Evolutionary conservation across 2,888 invertebrate species (phyloP), one percentile per base, ranked within the genome.

Genomic region (Campaea margaritaria): DNA sequence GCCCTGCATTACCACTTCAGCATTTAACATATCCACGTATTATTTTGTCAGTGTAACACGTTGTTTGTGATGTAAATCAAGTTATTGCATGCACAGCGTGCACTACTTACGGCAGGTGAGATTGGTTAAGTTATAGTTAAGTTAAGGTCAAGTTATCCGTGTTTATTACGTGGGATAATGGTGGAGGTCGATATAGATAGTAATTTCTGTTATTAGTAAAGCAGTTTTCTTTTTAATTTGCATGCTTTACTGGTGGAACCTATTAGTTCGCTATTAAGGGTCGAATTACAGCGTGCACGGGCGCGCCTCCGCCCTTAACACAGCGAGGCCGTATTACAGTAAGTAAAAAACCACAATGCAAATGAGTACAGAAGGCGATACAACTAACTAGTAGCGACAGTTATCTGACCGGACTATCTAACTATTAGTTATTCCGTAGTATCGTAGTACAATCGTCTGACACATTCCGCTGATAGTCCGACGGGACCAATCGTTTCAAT

Each of bases 391-490:
- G 42, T 10, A 59, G 53, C 54, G 49, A 52, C 47, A 27, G 41
- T 34, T 45, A 60, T 54, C 38, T 52, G 48, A 38, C 47, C 51
- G 39, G 28, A 47, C 15, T 62, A 67, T 31, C 31, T 31, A 7
- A 31, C 31, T 9, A 31, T 31, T 9, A 31, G 31, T 9, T 31
- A 31, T 7, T 3, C 31, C 1, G 9, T 31, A 31, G 1, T 31
- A 31, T 56, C 64, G 42, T 38, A 50, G 44, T 55, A 61, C 62
- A 65, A 64, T 43, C 58, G 56, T 64, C 46, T 54, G 63, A 62
- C 61, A 67, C 67, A 67, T 67, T 67, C 67, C 62, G 1, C 14
- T 38, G 60, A 61, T 58, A 58, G 39, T 1, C 10, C n/a, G 3
- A 34, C 34, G 46, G 46, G 43, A 54, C 57, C 42, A 49, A 55